A percentile compares a stretch with the other conserved stretches of the same genome.
These are phyloP conservation scores for Gracilinanus agilis DNA, from an alignment of 2,113 vertebrate genomes.

Conservation along the genomic window DNA sequence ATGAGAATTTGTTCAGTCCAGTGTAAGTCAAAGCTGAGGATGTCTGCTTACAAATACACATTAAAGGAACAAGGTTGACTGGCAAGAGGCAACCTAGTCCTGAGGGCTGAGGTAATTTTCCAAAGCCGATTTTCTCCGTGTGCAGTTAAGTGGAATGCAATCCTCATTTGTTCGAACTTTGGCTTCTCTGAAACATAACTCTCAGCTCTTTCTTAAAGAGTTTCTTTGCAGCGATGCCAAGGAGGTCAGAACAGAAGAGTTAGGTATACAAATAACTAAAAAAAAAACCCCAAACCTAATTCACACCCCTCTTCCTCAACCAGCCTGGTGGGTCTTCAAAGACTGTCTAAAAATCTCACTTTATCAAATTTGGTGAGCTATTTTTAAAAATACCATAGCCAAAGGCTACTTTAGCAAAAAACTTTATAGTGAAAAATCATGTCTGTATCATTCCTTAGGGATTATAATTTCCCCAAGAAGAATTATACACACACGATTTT, in stretches of 20 bases:
- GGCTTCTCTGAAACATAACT: conserved; percentile 70
- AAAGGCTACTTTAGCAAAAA: conserved; percentile 47
- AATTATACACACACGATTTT: conserved; percentile 35
- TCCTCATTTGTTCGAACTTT: conserved; percentile 78
- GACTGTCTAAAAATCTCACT: conserved; percentile 61
- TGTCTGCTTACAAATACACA: conserved; percentile 50
- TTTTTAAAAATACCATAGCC: conserved; percentile 46
- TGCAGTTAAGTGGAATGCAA: conserved; percentile 71
- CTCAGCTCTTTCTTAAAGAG: conserved; percentile 74
- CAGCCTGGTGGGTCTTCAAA: conserved; percentile 26
- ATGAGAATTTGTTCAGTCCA: conserved; percentile 73
- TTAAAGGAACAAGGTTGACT: conserved; percentile 54
- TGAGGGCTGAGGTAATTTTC: conserved; percentile 67
- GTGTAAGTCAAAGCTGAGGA: conserved; percentile 38
- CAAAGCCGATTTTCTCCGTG: conserved; percentile 77
- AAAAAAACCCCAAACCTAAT: conserved; percentile 58
- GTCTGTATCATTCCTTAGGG: conserved; percentile 10
- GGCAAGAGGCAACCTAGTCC: conserved; percentile 62
- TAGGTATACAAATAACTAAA: conserved; percentile 66
- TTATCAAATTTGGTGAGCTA: conserved; percentile 58
- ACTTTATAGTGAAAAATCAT: conserved; percentile 36
- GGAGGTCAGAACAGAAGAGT: conserved; percentile 68
- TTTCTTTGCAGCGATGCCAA: conserved; percentile 66
- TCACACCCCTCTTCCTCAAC: neutral
- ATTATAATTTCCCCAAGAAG: neutral